Evolutionary conservation across 1,140 invertebrate genomes (phyloP).

Genomic region (Trissolcus basalis): DNA sequence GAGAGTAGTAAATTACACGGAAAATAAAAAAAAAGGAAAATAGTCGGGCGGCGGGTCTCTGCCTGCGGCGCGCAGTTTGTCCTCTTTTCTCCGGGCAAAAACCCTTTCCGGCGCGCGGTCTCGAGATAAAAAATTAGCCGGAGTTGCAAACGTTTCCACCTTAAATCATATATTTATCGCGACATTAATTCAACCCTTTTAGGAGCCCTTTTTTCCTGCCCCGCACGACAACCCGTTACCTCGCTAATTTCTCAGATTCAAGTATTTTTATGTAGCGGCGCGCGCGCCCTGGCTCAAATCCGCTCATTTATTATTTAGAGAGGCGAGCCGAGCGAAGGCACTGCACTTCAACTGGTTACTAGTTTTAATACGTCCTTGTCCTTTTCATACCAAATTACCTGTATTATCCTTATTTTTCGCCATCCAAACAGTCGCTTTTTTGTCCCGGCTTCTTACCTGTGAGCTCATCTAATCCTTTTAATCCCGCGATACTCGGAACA

Average conservation of each 20-base stretch:
- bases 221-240: slow-evolving; percentile 68
- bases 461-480: too few relatives aligned
- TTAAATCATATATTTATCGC: slow-evolving; percentile 78
- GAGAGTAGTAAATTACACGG: slow-evolving; percentile 69
- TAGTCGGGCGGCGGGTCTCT: slow-evolving; percentile 52
- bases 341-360: slow-evolving; percentile 45
- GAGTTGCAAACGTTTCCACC: slow-evolving; percentile 76
- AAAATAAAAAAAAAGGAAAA: slow-evolving; percentile 62
- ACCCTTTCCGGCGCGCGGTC: slow-evolving; percentile 67
- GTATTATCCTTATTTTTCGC: slow-evolving; percentile 68
- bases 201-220: slow-evolving; percentile 70
- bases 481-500: too few relatives aligned
- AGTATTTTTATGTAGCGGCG: slow-evolving; percentile 75
- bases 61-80: slow-evolving; percentile 32
- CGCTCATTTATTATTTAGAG: slow-evolving; percentile 77
- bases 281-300: slow-evolving; percentile 68
- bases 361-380: slow-evolving; percentile 65
- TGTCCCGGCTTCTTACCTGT: slow-evolving; percentile 26
- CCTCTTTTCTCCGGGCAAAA: slow-evolving; percentile 59
- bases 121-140: slow-evolving; percentile 77
- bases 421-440: slow-evolving; percentile 17
- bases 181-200: slow-evolving; percentile 78
- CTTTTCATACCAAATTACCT: slow-evolving; percentile 67
- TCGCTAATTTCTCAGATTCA: slow-evolving; percentile 78
- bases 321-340: slow-evolving; percentile 53